A percentile compares a stretch with the other conserved stretches of the same genome.
Conservation (phyloP, 2,888 invertebrate species). For the Lysandra coridon region DNA sequence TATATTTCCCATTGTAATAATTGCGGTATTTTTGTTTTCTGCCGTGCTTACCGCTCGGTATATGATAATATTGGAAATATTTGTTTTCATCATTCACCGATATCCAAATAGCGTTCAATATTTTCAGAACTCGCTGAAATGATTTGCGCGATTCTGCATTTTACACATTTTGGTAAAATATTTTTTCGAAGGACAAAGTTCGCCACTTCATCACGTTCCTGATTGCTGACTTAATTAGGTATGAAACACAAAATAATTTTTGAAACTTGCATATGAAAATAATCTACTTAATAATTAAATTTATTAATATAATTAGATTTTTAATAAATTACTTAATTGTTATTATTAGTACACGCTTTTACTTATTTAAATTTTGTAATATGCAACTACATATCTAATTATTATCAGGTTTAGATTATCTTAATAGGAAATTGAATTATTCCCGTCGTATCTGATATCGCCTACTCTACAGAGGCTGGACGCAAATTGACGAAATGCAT, state of each 20-base stretch:
- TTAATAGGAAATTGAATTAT: not conserved
- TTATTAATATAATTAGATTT: too few relatives aligned
- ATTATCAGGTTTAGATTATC: not conserved
- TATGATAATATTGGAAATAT: constrained; percentile 5
- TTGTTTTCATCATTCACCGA: not conserved
- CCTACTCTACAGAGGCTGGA: constrained; percentile 43
- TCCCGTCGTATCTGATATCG: constrained; percentile 4
- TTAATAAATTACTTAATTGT: too few relatives aligned
- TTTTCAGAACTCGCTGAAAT: not conserved
- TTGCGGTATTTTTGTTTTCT: constrained; percentile 22
- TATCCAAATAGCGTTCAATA: not conserved
- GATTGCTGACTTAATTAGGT: too few relatives aligned
- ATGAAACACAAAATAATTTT: too few relatives aligned
- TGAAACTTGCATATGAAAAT: too few relatives aligned
- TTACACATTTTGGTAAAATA: not conserved
- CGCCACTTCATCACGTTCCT: too few relatives aligned
- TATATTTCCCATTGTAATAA: not conserved
- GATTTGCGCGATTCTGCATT: not conserved
- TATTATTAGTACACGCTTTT: not conserved
- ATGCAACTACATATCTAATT: not conserved
- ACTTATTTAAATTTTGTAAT: not conserved
- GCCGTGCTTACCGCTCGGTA: not conserved
- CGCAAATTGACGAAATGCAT: constrained; percentile 62
- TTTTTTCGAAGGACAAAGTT: not conserved
- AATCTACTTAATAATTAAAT: too few relatives aligned